phyloP scores from a whole-genome alignment of 2,113 vertebrate species.

The Indicator maculatus region DNA sequence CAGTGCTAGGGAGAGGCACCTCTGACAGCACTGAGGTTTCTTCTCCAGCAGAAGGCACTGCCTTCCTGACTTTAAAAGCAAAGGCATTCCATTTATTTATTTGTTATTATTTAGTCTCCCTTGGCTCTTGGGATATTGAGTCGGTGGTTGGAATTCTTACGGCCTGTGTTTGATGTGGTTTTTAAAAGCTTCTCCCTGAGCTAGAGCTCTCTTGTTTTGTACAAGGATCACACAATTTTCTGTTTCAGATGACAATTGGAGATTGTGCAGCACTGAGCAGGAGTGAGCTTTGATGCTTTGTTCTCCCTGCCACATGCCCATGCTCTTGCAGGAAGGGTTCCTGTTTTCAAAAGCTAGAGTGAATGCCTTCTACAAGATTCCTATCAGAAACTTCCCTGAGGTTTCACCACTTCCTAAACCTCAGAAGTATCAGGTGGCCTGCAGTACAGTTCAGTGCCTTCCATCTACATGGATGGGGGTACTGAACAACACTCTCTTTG shows the following conservation, averaged over 20 bases:
- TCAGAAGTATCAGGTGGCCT: neutral
- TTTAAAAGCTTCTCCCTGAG: neutral
- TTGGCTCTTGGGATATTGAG: neutral
- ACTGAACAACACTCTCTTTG: neutral
- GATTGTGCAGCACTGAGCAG: neutral
- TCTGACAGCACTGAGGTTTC: neutral
- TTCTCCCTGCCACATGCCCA: neutral
- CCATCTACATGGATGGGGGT: neutral
- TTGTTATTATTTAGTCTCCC: neutral
- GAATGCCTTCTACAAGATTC: neutral
- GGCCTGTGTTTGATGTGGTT: neutral
- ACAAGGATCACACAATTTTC: neutral
- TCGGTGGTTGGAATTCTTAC: neutral
- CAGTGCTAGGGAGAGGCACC: neutral
- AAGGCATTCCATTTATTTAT: neutral
- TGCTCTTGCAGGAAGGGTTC: neutral
- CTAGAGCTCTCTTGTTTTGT: neutral
- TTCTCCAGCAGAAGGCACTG: conserved; percentile 42
- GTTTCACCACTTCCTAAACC: neutral
- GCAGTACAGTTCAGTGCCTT: neutral
- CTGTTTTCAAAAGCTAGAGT: neutral
- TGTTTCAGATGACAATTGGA: neutral
- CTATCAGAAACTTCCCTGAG: neutral
- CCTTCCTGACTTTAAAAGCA: neutral
- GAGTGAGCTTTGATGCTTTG: neutral